Evolutionary conservation across 2,888 invertebrate genomes (phyloP).

Genomic region (Linnaemya tessellans): DNA sequence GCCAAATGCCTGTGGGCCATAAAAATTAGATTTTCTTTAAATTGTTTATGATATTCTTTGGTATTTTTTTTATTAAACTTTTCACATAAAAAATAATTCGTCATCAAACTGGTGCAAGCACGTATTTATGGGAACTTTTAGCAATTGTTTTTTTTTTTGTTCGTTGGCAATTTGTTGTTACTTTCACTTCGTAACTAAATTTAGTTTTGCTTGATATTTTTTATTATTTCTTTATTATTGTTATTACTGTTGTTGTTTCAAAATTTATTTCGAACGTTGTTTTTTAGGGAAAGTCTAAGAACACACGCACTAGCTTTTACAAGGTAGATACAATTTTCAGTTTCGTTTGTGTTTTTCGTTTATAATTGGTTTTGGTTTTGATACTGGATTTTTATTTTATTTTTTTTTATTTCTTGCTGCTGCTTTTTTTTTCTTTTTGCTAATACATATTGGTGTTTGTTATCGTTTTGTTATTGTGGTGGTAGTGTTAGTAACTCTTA

Average conservation of each 20-base stretch:
- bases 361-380: conserved; percentile 49
- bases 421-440: no score
- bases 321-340: conserved; percentile 74
- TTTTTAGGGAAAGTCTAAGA: conserved; percentile 52
- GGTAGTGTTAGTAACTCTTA: conserved; percentile 27
- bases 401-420: background rate
- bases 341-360: conserved; percentile 58
- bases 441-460: conserved; percentile 9
- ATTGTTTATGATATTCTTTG: conserved; percentile 5
- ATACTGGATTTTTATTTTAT: conserved; percentile 25
- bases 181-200: background rate
- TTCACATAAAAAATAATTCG: conserved; percentile 4
- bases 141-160: conserved; percentile 23
- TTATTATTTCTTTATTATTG: background rate
- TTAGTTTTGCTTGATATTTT: conserved; percentile 5
- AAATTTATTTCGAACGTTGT: conserved; percentile 13
- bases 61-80: conserved; percentile 14
- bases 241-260: background rate
- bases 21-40: conserved; percentile 25
- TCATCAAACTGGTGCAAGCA: conserved; percentile 1
- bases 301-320: conserved; percentile 72
- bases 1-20: background rate
- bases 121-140: background rate
- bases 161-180: background rate
- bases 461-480: conserved; percentile 13